These are phyloP conservation scores for Trichechus manatus DNA, from an alignment of 2,113 vertebrate species.

Conservation along the genomic window DNA sequence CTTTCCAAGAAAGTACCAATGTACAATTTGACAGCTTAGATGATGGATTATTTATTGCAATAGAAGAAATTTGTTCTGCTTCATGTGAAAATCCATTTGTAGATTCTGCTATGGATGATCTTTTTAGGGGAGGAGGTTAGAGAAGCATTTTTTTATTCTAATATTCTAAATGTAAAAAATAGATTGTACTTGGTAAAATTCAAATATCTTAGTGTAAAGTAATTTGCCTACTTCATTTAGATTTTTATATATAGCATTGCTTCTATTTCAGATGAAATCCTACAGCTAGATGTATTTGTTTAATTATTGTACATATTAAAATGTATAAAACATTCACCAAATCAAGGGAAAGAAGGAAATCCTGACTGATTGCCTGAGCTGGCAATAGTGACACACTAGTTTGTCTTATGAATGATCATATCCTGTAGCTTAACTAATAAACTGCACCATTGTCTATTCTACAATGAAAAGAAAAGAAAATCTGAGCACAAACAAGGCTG, in stretches of 20 bases:
- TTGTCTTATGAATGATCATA: constrained; percentile 64
- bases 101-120: constrained; percentile 18
- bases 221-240: constrained; percentile 1
- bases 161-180: constrained; percentile 33
- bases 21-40: not conserved
- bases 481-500: not conserved
- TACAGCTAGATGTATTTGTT: not conserved
- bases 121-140: not conserved
- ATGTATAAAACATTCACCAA: constrained; percentile 61
- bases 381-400: constrained; percentile 58
- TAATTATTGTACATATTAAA: constrained; percentile 53
- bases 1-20: not conserved
- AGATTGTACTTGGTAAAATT: not conserved
- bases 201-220: not conserved
- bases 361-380: constrained; percentile 39
- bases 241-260: not conserved
- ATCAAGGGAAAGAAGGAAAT: constrained; percentile 40
- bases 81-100: not conserved
- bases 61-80: not conserved
- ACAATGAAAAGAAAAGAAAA: not conserved
- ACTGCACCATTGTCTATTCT: not conserved
- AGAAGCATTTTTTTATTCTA: not conserved
- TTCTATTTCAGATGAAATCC: constrained; percentile 43
- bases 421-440: constrained; percentile 31
- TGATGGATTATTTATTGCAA: not conserved